phyloP scores from a whole-genome alignment of 1,140 invertebrate genomes.

The Drosophila elegans region DNA sequence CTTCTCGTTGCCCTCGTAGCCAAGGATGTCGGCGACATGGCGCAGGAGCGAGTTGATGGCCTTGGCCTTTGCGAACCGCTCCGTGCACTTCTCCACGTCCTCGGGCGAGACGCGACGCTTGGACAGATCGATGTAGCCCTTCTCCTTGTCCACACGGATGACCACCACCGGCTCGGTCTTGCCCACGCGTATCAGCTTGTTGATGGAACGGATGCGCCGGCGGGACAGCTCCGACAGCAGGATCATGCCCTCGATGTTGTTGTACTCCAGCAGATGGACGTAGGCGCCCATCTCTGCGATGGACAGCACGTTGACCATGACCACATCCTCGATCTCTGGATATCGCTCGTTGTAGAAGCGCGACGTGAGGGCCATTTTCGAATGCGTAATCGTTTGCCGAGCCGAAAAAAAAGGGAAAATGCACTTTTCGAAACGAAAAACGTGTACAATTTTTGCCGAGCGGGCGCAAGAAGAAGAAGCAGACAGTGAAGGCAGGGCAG shows the following conservation, averaged over 20 bases:
- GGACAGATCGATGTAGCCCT: slow-evolving; percentile 99
- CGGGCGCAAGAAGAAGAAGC: slow-evolving; percentile 61
- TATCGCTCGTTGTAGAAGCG: slow-evolving; percentile 99
- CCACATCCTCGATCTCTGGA: slow-evolving; percentile 99
- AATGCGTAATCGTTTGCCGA: slow-evolving; percentile 1
- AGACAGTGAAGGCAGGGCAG: neutral
- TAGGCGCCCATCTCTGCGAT: slow-evolving; percentile 99
- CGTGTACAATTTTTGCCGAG: slow-evolving; percentile 72
- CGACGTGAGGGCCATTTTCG: slow-evolving; percentile 96
- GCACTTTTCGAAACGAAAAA: slow-evolving; percentile 62
- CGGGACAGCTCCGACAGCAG: slow-evolving; percentile 97
- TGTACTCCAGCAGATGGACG: slow-evolving; percentile 98
- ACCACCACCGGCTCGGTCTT: slow-evolving; percentile 99
- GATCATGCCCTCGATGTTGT: slow-evolving; percentile 99
- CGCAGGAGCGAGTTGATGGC: slow-evolving; percentile 99
- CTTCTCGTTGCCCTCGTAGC: slow-evolving; percentile 95
- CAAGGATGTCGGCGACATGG: slow-evolving; percentile 97
- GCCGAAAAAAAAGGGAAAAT: slow-evolving; percentile 39
- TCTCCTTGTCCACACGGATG: slow-evolving; percentile 99
- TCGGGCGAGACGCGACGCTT: slow-evolving; percentile 99
- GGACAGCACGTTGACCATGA: slow-evolving; percentile 99
- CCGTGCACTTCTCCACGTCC: slow-evolving; percentile 99
- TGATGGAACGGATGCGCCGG: slow-evolving; percentile 99
- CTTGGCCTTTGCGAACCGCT: slow-evolving; percentile 99
- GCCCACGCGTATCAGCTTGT: slow-evolving; percentile 99